Evolutionary conservation across 2,888 invertebrate species (phyloP), one percentile per base, ranked within the genome.

Genomic region (Notocelia uddmanniana): DNA sequence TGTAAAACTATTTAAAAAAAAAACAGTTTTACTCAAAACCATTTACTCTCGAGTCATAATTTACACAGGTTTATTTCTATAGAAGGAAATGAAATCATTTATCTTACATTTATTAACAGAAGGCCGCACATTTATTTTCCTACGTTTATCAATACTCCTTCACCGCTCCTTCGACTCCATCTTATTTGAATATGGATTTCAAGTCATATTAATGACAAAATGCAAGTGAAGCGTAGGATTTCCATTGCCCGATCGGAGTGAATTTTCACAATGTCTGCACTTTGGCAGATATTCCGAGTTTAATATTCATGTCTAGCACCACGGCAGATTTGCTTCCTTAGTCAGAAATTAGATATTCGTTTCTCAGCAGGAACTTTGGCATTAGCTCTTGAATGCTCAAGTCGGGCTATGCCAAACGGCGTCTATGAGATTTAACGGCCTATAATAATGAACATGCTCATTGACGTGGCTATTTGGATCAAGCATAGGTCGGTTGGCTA

Each of bases 161-260:
- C 19, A 69, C 48, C 52, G 67, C 48, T 73, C 66, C 23, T 68
- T 50, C 37, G 66, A 31, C 69, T 70, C 69, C 45, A 62, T 62
- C 72, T 73, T 79, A 80, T 81, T 82, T 79, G 78, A 87, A 84
- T 80, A 76, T 80, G 77, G 79, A 83, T 79, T 83, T 82, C 81
- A 83, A 88, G 88, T 89, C 87, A 86, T 85, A 89, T 89, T 90
- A 90, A 89, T 88, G 89, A 86, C 83, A 84, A 83, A 86, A 86
- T 84, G 83, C 83, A 85, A 87, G 83, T 86, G 86, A 84, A 88
- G 83, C 89, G 85, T 86, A 74, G 79, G 81, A 89, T 89, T 89
- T 88, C 86, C 87, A 89, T 89, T 89, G 84, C 87, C 83, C 82
- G 84, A 87, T 87, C 78, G 78, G 75, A 86, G 83, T 84, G 86